Evolutionary conservation across 2,888 invertebrate species (phyloP), one percentile per base, ranked within the genome.

Genomic region (Acholoe squamosa): DNA sequence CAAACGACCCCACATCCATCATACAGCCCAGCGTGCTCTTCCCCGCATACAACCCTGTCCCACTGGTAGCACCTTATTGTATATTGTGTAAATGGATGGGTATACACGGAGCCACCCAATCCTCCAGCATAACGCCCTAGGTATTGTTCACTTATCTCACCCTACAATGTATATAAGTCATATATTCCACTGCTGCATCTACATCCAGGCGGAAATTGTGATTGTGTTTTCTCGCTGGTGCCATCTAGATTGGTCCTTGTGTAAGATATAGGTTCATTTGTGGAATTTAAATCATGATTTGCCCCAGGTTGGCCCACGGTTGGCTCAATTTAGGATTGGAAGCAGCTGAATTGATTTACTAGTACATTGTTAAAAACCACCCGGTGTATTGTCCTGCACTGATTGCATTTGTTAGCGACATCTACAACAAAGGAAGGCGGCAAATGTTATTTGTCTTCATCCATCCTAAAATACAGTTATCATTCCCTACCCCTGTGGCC

Each of bases 61-160:
- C 71, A 28, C 25, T 28, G 28, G 14, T 5, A 25, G 3, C 31
- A 25, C 71, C 31, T n/a, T 14, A 25, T 71, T 28, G 14, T 14
- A 28, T 28, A 71, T 16, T 71, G 71, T 71, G 71, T 14, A 71
- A 71, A 71, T 71, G 71, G 71, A 71, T 71, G 71, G 28, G 14
- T 28, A 14, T 28, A 28, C 25, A 61, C 14, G 28, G 71, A 3
- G 71, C n/a, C 71, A 14, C 3, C 71, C 19, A n/a, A 14, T 71
- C 61, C 61, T 71, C 0, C 31, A 71, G 71, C 7, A 71, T 71
- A 28, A 25, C 25, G 71, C 25, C 71, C 12, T 22, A 14, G 14
- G 14, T 5, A 71, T 71, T 1, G 25, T 71, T 71, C 25, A 71
- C 31, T 71, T 71, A n/a, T 71, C 71, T n/a, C 31, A 7, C 14